These are phyloP conservation scores for Colletes latitarsis DNA, from an alignment of 1,140 invertebrate species.

Conservation along the genomic window DNA sequence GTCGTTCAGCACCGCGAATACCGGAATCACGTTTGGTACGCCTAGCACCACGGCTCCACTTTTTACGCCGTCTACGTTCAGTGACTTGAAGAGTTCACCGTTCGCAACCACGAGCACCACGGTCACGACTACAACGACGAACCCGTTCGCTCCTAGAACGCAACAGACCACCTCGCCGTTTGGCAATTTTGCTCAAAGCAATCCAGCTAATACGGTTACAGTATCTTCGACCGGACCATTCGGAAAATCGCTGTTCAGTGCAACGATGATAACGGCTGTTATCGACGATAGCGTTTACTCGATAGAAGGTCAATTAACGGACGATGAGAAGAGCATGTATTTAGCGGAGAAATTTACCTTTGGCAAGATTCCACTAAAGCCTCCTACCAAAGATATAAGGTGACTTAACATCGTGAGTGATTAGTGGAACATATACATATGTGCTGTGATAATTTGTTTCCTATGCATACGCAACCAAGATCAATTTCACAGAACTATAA, in stretches of 20 bases:
- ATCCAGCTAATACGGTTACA: constrained; percentile 18
- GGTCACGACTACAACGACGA: constrained; percentile 45
- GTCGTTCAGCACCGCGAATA: constrained; percentile 32
- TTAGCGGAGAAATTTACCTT: constrained; percentile 69
- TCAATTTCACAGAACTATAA: neutral
- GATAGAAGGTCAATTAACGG: constrained; percentile 66
- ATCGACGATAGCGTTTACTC: constrained; percentile 72
- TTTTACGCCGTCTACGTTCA: constrained; percentile 46
- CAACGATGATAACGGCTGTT: constrained; percentile 37
- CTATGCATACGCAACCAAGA: neutral
- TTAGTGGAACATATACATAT: constrained; percentile 3
- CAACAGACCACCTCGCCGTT: constrained; percentile 55
- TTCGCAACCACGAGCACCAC: constrained; percentile 38
- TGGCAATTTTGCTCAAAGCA: constrained; percentile 50
- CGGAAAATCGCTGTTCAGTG: constrained; percentile 58
- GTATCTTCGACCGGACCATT: constrained; percentile 53
- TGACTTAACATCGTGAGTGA: constrained; percentile 47
- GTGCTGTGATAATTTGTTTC: constrained; percentile 52
- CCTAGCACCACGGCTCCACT: constrained; percentile 5
- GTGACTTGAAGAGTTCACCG: constrained; percentile 28
- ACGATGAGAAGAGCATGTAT: constrained; percentile 73
- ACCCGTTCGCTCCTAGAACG: constrained; percentile 55
- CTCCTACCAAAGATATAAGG: constrained; percentile 75
- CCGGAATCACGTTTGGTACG: constrained; percentile 12
- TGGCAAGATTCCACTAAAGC: constrained; percentile 73